phyloP scores from a whole-genome alignment of 2,888 invertebrate species.

The Hypselothyrea guttata region DNA sequence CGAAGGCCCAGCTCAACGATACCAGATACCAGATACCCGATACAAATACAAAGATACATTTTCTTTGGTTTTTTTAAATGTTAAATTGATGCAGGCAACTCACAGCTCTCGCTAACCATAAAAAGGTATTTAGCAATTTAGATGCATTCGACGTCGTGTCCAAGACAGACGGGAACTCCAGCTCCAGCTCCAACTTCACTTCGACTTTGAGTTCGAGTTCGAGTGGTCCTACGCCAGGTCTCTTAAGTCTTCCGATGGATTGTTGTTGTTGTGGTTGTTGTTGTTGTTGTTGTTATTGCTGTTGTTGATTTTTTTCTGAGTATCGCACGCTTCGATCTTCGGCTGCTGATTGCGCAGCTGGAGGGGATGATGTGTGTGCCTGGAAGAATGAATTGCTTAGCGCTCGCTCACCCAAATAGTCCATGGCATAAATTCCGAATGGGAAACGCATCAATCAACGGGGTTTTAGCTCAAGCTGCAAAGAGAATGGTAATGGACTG shows the following conservation, averaged over 20 bases:
- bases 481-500: background rate
- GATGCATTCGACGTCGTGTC: constrained; percentile 76
- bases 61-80: constrained; percentile 51
- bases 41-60: constrained; percentile 74
- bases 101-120: constrained; percentile 64
- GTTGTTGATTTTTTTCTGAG: constrained; percentile 40
- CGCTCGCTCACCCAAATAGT: constrained; percentile 69
- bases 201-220: background rate
- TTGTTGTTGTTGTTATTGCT: constrained; percentile 11
- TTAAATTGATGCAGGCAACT: constrained; percentile 68
- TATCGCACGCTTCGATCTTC: constrained; percentile 73
- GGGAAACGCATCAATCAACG: constrained; percentile 77
- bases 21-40: constrained; percentile 25
- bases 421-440: constrained; percentile 77
- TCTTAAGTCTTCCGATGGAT: constrained; percentile 12
- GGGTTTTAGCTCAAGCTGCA: constrained; percentile 46
- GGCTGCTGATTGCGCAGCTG: constrained; percentile 66
- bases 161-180: constrained; percentile 41
- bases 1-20: constrained; percentile 46
- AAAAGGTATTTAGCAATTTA: constrained; percentile 77
- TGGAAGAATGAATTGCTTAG: constrained; percentile 72
- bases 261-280: constrained; percentile 5
- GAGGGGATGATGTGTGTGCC: constrained; percentile 53
- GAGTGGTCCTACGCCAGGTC: constrained; percentile 29
- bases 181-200: constrained; percentile 14